Percentiles rank a stretch among this genome's conserved stretches.
These are phyloP conservation scores for Rhysida immarginata DNA, from an alignment of 1,140 invertebrate species.

Conservation along the genomic window DNA sequence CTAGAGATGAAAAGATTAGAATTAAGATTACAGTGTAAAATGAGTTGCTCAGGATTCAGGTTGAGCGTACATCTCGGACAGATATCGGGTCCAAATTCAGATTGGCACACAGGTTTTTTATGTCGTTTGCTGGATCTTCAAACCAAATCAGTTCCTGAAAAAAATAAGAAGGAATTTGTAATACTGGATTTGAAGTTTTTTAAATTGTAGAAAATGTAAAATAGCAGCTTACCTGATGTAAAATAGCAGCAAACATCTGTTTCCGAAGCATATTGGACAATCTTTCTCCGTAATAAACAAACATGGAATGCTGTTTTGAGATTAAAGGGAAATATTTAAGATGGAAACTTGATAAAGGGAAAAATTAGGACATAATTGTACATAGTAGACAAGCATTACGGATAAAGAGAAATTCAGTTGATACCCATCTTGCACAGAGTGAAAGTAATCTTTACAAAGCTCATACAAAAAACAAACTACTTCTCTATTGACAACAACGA, in stretches of 20 bases:
- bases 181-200: background rate
- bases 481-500: too few relatives aligned
- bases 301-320: slow-evolving; percentile 46
- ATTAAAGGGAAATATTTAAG: too few relatives aligned
- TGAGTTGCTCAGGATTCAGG: too few relatives aligned
- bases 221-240: slow-evolving; percentile 29
- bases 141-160: slow-evolving; percentile 66
- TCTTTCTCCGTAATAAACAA: slow-evolving; percentile 54
- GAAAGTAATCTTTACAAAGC: too few relatives aligned
- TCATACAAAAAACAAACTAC: too few relatives aligned
- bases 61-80: slow-evolving; percentile 52
- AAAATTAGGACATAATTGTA: too few relatives aligned
- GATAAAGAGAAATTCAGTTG: too few relatives aligned
- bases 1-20: too few relatives aligned
- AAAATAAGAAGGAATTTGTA: background rate
- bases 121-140: slow-evolving; percentile 55
- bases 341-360: too few relatives aligned
- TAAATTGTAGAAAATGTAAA: background rate
- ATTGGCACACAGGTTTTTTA: slow-evolving; percentile 58
- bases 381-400: too few relatives aligned
- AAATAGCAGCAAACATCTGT: slow-evolving; percentile 50
- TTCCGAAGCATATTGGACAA: slow-evolving; percentile 48
- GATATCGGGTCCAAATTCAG: slow-evolving; percentile 61
- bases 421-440: too few relatives aligned
- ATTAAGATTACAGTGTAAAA: too few relatives aligned